A percentile compares a stretch with the other conserved stretches of the same genome.
These are phyloP conservation scores for Aplocera efformata DNA, from an alignment of 2,888 invertebrate species.

Conservation along the genomic window DNA sequence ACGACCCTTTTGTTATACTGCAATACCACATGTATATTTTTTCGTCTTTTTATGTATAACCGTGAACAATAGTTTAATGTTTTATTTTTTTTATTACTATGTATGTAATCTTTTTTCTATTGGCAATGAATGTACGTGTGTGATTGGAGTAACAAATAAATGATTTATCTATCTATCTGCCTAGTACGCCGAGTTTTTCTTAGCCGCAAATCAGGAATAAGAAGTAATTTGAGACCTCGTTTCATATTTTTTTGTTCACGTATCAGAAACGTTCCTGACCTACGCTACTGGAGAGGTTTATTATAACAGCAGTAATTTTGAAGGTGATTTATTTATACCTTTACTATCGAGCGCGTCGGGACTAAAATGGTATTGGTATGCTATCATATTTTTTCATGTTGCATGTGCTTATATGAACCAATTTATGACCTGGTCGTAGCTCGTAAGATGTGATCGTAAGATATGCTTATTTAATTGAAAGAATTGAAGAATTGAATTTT, in stretches of 20 bases:
- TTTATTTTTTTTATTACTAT: too few species aligned
- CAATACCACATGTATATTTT: too few species aligned
- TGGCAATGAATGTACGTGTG: too few species aligned
- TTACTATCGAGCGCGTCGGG: conserved; percentile 8
- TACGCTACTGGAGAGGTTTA: conserved; percentile 12
- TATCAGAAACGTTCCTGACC: conserved; percentile 19
- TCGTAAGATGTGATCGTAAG: conserved; percentile 3
- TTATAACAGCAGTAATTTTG: conserved; percentile 19
- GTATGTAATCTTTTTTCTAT: too few species aligned
- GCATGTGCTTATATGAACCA: conserved; percentile 5
- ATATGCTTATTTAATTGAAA: conserved; percentile 1
- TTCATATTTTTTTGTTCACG: conserved; percentile 19
- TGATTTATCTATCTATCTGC: too few species aligned
- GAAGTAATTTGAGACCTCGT: not conserved
- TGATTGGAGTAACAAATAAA: too few species aligned
- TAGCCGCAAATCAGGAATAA: too few species aligned
- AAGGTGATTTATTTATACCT: conserved; percentile 23
- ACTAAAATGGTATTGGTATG: conserved; percentile 12
- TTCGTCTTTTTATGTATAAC: too few species aligned
- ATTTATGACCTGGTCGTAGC: conserved; percentile 7
- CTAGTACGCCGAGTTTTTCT: too few species aligned
- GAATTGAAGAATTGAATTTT: conserved; percentile 6
- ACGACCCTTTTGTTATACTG: too few species aligned
- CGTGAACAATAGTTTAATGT: too few species aligned
- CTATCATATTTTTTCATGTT: conserved; percentile 9